phyloP scores from a whole-genome alignment of 2,113 vertebrate species.

The Myrmecobius fasciatus region DNA sequence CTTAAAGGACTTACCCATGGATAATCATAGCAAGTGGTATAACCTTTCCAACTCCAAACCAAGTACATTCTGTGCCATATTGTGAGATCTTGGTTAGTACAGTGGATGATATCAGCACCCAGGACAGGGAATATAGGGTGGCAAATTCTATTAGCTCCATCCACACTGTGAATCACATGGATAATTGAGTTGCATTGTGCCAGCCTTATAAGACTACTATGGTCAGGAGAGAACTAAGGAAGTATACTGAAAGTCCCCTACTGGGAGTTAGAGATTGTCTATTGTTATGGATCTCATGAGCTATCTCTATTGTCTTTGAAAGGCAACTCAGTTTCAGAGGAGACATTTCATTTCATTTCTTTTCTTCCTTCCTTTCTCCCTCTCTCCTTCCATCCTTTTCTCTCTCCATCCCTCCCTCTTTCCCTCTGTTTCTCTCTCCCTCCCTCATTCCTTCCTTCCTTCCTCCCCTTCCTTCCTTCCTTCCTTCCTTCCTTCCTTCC shows the following conservation, averaged over 20 bases:
- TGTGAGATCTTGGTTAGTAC: not conserved
- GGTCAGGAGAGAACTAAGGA: not conserved
- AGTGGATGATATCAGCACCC: not conserved
- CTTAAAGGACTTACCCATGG: not conserved
- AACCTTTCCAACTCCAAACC: not conserved
- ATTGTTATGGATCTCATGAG: not conserved
- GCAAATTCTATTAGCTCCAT: not conserved
- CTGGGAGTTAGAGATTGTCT: not conserved
- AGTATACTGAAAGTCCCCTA: not conserved
- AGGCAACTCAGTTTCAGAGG: not conserved
- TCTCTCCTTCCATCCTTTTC: no score
- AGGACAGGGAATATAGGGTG: not conserved
- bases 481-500: no score
- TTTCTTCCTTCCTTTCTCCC: no score
- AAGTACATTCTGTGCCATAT: not conserved
- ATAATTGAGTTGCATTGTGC: not conserved
- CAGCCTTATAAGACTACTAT: not conserved
- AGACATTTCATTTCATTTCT: not conserved
- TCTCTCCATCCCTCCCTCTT: no score
- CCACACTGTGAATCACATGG: not conserved
- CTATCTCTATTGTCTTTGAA: not conserved
- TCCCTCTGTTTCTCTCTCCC: no score
- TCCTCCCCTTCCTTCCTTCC: no score
- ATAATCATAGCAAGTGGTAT: not conserved
- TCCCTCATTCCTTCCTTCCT: no score